Evolutionary conservation across 2,888 invertebrate species (phyloP), one percentile per base, ranked within the genome.

Genomic region (Scotopteryx bipunctaria): DNA sequence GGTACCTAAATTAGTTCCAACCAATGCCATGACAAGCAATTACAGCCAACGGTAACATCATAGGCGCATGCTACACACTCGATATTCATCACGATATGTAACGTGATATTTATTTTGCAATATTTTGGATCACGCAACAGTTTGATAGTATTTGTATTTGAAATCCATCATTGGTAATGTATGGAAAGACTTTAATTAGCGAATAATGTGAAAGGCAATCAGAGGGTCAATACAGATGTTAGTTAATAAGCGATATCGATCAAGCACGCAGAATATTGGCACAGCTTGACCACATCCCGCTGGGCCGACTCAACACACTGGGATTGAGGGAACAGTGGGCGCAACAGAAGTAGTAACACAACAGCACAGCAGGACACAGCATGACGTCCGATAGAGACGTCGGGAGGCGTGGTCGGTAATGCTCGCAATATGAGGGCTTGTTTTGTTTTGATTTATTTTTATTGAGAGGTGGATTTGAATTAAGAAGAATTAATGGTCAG

Each of bases 361-460:
- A 71, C 71, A 67, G 63, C 63, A 9, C 76, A 65, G 68, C 76
- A 56, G 70, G 77, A 15, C 50, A 13, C 55, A 48, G 61, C 73
- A 64, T 70, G 73, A 56, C 63, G 63, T 52, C 69, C 66, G 48
- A 59, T 61, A 49, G 67, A 71, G 70, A 72, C 64, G 71, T 69
- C 61, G 40, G 29, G 42, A 53, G 60, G 57, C 57, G 57, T 50
- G 55, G 51, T 57, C 31, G 49, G 59, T 67, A 59, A 53, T 46
- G 61, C 57, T 54, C 54, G 52, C 51, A 35, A 57, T 59, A 59
- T 64, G 55, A 50, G 35, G 64, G 54, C 57, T 52, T 64, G 58
- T 52, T 64, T 59, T 59, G 59, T 60, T 67, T 36, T 40, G 54
- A 60, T 54, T 48, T 54, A 54, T 44, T 32, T 40, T 41, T 43